A percentile compares a stretch with the other conserved stretches of the same genome.
Evolutionary conservation across 2,888 invertebrate genomes (phyloP).

Genomic region (Bellardia bayeri): DNA sequence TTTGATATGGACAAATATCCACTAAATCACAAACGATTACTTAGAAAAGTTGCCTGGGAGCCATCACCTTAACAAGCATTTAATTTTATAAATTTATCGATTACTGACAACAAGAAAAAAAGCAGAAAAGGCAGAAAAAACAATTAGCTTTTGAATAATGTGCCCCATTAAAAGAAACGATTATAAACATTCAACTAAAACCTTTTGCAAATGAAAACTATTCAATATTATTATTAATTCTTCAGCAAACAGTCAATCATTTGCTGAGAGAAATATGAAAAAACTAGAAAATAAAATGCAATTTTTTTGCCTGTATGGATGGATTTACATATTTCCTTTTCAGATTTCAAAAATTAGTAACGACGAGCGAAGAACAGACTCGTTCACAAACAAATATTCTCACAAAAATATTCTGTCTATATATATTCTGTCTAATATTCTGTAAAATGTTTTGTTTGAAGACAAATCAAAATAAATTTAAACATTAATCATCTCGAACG

Average conservation of each 20-base stretch:
- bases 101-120: background rate
- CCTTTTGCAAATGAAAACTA: background rate
- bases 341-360: slow-evolving; percentile 28
- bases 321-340: background rate
- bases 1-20: slow-evolving; percentile 4
- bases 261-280: background rate
- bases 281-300: slow-evolving; percentile 36
- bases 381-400: slow-evolving; percentile 38
- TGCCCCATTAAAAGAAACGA: background rate
- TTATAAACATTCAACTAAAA: background rate
- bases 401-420: slow-evolving; percentile 56
- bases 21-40: background rate
- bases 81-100: background rate
- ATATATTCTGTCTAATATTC: too few species aligned
- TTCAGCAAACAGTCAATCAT: slow-evolving; percentile 18
- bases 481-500: slow-evolving; percentile 57
- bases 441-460: slow-evolving; percentile 44
- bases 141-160: slow-evolving; percentile 4
- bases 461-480: slow-evolving; percentile 49
- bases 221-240: background rate
- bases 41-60: slow-evolving; percentile 10
- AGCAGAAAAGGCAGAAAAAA: background rate
- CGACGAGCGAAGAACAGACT: background rate
- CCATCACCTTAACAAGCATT: background rate
- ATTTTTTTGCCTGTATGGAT: background rate